Evolutionary conservation across 64 coral and sea anemone genomes (phyloP), one percentile per base, ranked within the genome.

Genomic region (Dendrophyllia cribrosa): DNA sequence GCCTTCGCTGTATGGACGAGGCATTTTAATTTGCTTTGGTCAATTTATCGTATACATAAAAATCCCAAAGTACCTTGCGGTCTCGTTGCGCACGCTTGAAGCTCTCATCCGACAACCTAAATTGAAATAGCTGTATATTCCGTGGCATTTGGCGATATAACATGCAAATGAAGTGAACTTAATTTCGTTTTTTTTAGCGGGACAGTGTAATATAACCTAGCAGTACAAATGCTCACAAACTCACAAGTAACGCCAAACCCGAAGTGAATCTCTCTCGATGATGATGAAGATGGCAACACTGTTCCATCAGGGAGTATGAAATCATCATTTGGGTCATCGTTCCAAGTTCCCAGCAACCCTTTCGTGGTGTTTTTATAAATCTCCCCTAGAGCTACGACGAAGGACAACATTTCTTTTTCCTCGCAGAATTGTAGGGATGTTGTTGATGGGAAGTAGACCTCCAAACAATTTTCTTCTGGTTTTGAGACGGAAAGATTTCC

Each of bases 191-290:
- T 56, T 55, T 5, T 56, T 5, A 56, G 7, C 6, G 53, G 7
- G 53, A 56, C 1, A 56, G 3, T 56, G 52, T 56, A 56, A 4
- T 9, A 56, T 56, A 7, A 56, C 7, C 7, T 6, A 56, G 12
- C 7, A 56, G 7, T 56, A 12, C 53, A 56, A 9, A 9, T 9
- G 7, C 7, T 9, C 53, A 9, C 53, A 56, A 16, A 82, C 77
- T 91, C 72, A 91, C 89, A 91, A 14, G 34, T 46, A 15, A 82
- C 53, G n/a, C 89, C 89, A 91, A 91, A 91, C 3, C 79, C 64
- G 16, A 46, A 82, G 45, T 91, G 78, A 59, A 91, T 91, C 8
- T 82, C 89, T 43, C 51, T 72, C 25, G 53, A 19, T 4, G 66
- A 46, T 12, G 50, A 78, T 44, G 51, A 11, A 4, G 16, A 51